These are phyloP conservation scores for Myotis lucifugus DNA, from an alignment of 2,113 vertebrate genomes.

Conservation along the genomic window DNA sequence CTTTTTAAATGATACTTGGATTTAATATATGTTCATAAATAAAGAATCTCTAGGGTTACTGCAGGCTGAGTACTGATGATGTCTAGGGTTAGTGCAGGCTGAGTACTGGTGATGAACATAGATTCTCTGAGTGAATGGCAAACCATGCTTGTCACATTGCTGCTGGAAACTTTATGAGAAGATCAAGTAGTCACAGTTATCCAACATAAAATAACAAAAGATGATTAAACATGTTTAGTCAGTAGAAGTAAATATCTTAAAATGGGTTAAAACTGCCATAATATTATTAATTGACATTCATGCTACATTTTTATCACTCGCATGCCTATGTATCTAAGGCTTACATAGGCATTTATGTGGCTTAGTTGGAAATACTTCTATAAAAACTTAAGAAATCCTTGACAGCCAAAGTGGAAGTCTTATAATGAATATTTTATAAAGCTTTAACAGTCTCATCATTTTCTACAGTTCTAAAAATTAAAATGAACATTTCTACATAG, in stretches of 20 bases:
- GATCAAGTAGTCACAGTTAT: background rate
- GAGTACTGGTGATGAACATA: background rate
- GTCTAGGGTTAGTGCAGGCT: background rate
- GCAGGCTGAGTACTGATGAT: background rate
- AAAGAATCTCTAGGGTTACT: background rate
- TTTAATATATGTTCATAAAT: background rate
- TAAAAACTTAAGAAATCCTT: background rate
- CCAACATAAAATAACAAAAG: background rate
- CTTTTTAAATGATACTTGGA: background rate
- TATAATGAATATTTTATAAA: constrained; percentile 9
- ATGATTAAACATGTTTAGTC: background rate
- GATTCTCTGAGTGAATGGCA: background rate
- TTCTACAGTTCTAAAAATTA: constrained; percentile 42
- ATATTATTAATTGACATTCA: background rate
- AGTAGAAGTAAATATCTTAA: background rate
- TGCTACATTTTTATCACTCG: background rate
- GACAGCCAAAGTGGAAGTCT: background rate
- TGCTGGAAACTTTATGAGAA: background rate
- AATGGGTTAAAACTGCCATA: background rate
- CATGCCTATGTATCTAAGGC: background rate
- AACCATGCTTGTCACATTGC: background rate
- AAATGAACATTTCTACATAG: background rate
- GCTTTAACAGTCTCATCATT: background rate
- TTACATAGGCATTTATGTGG: background rate
- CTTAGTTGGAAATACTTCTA: background rate